phyloP scores from a whole-genome alignment of 2,113 vertebrate species.

The Saiga tatarica region DNA sequence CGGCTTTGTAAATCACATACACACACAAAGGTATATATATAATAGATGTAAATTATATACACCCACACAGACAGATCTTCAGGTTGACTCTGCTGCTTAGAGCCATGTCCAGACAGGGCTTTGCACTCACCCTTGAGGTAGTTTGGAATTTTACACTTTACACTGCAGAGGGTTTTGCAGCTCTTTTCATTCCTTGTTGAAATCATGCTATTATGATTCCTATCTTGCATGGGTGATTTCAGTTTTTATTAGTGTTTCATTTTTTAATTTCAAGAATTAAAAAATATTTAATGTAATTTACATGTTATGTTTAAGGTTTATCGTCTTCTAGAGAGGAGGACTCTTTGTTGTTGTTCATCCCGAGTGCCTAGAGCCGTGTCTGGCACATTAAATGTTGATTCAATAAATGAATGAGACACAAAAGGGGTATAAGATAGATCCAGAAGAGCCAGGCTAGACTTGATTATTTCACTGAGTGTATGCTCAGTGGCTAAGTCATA shows the following conservation, averaged over 20 bases:
- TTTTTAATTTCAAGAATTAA: not conserved
- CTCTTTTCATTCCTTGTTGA: not conserved
- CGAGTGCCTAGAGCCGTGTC: not conserved
- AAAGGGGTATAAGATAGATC: not conserved
- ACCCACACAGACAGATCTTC: not conserved
- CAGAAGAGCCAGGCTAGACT: not conserved
- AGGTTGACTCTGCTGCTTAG: not conserved
- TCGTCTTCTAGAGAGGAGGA: not conserved
- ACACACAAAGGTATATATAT: not conserved
- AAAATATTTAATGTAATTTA: not conserved
- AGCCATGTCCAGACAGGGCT: not conserved
- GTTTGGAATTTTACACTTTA: not conserved
- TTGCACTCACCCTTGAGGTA: not conserved
- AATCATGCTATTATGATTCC: not conserved
- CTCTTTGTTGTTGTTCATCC: not conserved
- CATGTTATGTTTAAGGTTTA: not conserved
- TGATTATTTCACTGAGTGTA: not conserved
- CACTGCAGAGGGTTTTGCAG: not conserved
- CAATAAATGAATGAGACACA: not conserved
- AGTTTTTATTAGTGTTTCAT: not conserved
- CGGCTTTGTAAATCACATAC: not conserved
- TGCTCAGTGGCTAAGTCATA: not conserved
- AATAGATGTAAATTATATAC: not conserved
- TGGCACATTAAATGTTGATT: not conserved
- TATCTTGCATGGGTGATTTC: not conserved